These are phyloP conservation scores for Syrmaticus mikado DNA, from an alignment of 2,113 vertebrate species.

Conservation along the genomic window DNA sequence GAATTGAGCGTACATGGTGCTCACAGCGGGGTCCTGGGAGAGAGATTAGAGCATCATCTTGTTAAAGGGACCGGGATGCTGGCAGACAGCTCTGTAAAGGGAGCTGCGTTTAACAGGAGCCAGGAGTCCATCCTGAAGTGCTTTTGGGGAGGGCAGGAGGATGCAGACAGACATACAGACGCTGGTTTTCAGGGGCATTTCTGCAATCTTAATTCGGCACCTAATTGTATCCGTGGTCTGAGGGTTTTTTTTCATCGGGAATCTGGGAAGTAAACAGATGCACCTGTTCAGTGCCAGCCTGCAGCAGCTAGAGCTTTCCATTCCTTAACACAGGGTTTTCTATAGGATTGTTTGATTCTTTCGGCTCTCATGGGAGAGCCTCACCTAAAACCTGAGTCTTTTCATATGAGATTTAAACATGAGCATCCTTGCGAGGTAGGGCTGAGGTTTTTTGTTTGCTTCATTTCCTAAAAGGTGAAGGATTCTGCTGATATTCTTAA, in stretches of 20 bases:
- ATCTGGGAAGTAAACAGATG: conserved; percentile 34
- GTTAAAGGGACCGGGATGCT: background rate
- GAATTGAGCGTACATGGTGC: background rate
- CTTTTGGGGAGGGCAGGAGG: background rate
- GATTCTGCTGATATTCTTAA: background rate
- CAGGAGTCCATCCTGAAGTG: background rate
- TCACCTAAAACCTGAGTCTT: background rate
- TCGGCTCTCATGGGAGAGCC: background rate
- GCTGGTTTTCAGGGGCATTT: background rate
- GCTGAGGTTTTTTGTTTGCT: background rate
- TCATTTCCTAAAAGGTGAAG: background rate
- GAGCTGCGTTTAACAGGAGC: background rate
- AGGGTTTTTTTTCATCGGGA: background rate
- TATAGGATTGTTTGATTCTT: accelerated
- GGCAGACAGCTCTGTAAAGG: background rate
- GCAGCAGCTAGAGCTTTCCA: background rate
- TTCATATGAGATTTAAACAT: background rate
- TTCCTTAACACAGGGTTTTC: background rate
- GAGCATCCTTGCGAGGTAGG: background rate
- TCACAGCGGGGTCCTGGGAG: background rate
- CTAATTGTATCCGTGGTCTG: background rate
- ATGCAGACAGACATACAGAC: background rate
- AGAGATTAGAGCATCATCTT: conserved; percentile 3
- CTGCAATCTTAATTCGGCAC: background rate
- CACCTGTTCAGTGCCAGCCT: conserved; percentile 46